Evolutionary conservation across 2,113 vertebrate species (phyloP).

Genomic region (Hemicordylus capensis): DNA sequence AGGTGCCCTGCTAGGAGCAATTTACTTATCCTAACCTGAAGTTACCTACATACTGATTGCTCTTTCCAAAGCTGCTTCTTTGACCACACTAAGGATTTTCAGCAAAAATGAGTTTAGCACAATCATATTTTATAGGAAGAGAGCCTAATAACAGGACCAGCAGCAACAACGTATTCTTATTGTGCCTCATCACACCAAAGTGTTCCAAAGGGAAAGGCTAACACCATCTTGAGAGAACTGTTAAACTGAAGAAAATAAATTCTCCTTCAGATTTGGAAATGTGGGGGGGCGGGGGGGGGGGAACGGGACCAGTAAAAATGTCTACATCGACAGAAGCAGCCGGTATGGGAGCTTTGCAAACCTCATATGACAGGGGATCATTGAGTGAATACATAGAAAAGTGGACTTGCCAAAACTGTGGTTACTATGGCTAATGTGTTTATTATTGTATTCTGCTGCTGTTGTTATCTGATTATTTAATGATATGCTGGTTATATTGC

Average conservation of each 20-base stretch:
- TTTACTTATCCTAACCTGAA: conserved; percentile 50
- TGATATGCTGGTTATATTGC: no score
- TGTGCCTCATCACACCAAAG: conserved; percentile 40
- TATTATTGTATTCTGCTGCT: no score
- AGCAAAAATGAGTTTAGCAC: conserved; percentile 32
- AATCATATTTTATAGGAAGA: conserved; percentile 41
- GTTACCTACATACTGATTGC: conserved; percentile 48
- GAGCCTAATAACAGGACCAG: conserved; percentile 42
- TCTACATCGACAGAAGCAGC: not conserved
- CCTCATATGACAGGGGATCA: not conserved
- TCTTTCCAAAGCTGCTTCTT: conserved; percentile 45
- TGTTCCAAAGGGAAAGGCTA: conserved; percentile 35
- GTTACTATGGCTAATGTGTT: no score
- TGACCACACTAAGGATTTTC: conserved; percentile 29
- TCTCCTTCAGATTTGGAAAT: not conserved
- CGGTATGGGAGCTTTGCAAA: not conserved
- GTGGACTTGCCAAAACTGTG: no score
- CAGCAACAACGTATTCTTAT: conserved; percentile 37
- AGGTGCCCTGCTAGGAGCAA: conserved; percentile 23
- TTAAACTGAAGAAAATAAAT: conserved; percentile 34
- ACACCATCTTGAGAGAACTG: not conserved
- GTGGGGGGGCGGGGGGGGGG: no score
- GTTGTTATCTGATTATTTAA: no score
- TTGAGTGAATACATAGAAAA: not conserved
- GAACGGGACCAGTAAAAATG: not conserved